Evolutionary conservation across 2,888 invertebrate genomes (phyloP).

Genomic region (Diarsia dahlii): DNA sequence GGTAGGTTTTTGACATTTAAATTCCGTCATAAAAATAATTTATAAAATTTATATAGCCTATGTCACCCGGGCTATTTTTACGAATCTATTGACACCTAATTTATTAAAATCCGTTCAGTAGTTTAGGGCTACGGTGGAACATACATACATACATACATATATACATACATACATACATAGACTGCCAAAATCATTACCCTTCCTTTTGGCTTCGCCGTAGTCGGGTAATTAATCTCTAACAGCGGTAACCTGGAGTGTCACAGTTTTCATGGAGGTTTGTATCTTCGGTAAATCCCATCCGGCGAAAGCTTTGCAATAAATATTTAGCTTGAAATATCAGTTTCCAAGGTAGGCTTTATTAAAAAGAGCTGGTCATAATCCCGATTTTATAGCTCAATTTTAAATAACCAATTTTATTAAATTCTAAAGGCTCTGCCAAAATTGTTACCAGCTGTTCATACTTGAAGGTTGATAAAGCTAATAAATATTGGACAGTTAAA

Average conservation of each 20-base stretch:
- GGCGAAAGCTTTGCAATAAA: neutral
- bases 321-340: neutral
- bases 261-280: neutral
- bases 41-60: too few relatives aligned
- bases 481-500: constrained; percentile 1
- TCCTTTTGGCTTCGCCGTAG: too few relatives aligned
- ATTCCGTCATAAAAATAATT: too few relatives aligned
- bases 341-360: neutral
- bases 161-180: too few relatives aligned
- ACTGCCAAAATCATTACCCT: too few relatives aligned
- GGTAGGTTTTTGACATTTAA: too few relatives aligned
- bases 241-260: neutral
- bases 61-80: too few relatives aligned
- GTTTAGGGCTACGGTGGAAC: too few relatives aligned
- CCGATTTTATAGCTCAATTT: constrained; percentile 4
- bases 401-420: neutral
- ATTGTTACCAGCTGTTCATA: constrained; percentile 29
- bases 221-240: too few relatives aligned
- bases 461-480: constrained; percentile 9
- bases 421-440: constrained; percentile 3
- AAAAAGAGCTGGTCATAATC: neutral
- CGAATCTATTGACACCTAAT: too few relatives aligned
- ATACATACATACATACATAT: too few relatives aligned
- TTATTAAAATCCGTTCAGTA: too few relatives aligned
- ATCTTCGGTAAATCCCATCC: neutral